Base-by-base conservation (phyloP, 2,888 invertebrate genomes). In the Macaria liturata region DNA sequence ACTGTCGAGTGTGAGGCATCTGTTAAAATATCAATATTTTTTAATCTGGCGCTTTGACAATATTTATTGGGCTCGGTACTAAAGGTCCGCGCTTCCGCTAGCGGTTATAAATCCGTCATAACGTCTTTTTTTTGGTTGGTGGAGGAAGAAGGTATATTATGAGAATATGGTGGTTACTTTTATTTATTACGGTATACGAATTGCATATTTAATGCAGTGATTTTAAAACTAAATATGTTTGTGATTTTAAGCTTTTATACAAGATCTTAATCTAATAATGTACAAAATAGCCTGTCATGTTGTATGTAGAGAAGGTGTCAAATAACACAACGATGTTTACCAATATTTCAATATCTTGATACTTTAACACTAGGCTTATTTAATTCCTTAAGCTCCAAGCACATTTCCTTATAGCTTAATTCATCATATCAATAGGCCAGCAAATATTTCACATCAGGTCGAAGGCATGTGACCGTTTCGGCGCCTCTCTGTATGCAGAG, bases 401-500 rank as follows among this genome's bases (percentile, higher is more conserved):
- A 42, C 20, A 30, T 46, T 30, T 4, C 47, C 42, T 49, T 49
- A 62, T 49, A 42, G 51, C 51, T 57, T 57, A 62, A 51, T 57
- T 51, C 46, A 37, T 46, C 47, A 52, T 53, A 53, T 49, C 57
- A 53, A 57, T 57, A 42, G 52, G 32, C 32, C 20, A 40, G 71
- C 75, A 78, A 82, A 37, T 85, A 84, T 80, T 84, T 81, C 72
- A 83, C 75, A 82, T 84, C 83, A 84, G 81, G 79, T 80, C 73
- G 75, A 80, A 82, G 77, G 78, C 78, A 75, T 75, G 69, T 68
- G 81, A 80, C 76, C 80, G 78, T 85, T 84, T 81, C 74, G 83
- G 77, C 81, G 84, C 83, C 84, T 81, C 82, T 86, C 85, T 86
- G 82, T 87, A 88, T 88, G 87, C 88, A 86, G 83, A 86, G 83